These are phyloP conservation scores for pig (Sus scrofa) DNA, from an alignment of 2,113 vertebrate species.

Conservation along the genomic window T2T-Sscrofa CM000812.6:733501-734000, in stretches of 20 bases:
- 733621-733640: not conserved
- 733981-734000: not conserved
- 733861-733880: not conserved
- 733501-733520: not conserved
- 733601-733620: not conserved
- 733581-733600: too few species aligned
- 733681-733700: fast-evolving
- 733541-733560: fast-evolving
- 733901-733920: not conserved
- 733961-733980: not conserved
- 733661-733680: fast-evolving
- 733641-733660: not conserved
- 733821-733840: not conserved
- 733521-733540: fast-evolving
- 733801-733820: not conserved
- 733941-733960: not conserved
- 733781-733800: not conserved
- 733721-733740: fast-evolving
- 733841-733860: not conserved
- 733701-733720: too few species aligned
- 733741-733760: fast-evolving
- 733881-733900: not conserved
- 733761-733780: too few species aligned
- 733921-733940: not conserved
- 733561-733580: not conserved